Base-by-base conservation (phyloP, 1,140 invertebrate genomes). In the Trachymyrmex septentrionalis region DNA sequence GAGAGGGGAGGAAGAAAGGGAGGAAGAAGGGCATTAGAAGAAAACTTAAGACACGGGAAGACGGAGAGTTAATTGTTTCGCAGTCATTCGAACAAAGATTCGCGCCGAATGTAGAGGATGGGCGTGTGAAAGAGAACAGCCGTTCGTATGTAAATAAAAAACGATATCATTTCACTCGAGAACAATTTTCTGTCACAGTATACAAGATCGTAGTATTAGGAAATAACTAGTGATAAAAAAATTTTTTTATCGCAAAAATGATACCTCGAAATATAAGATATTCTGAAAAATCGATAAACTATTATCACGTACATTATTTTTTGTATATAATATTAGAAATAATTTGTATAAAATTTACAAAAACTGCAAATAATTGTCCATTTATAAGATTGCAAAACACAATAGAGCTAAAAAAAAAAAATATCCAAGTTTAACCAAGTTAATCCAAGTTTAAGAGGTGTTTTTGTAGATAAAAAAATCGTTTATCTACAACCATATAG, bases 21-120 rank as follows among this genome's bases (percentile, higher is more conserved):
- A 90, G 27, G 86, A 27, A n/a, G 72, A 57, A 90, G 48, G 85
- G 57, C 12, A 59, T 12, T 2, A 2, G 53, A 38, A 38, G 34
- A 85, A 34, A 66, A 16, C 38, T 67, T 27, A 21, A 72, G 10
- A 72, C 7, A 3, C 10, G 53, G 4, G 16, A 44, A 44, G 19
- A 59, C 16, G 6, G 14, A 82, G 53, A 82, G 19, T 82, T 84
- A 84, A 73, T 75, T 84, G 69, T 84, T 84, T 84, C 27, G 55
- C 24, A 75, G 27, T 82, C 34, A n/a, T 7, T 82, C 55, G 55
- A 82, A 75, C 7, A 73, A 84, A 84, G 55, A 71, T 50, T 71
- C 66, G 16, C 16, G 34, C 16, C 21, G 34, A 63, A 72, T 82
- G 71, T 72, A 69, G 53, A 59, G 24, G 27, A 55, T 61, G 63